These are phyloP conservation scores for Caenorhabditis sp. DNA, from an alignment of 2,888 invertebrate species.

Conservation along the genomic window DNA sequence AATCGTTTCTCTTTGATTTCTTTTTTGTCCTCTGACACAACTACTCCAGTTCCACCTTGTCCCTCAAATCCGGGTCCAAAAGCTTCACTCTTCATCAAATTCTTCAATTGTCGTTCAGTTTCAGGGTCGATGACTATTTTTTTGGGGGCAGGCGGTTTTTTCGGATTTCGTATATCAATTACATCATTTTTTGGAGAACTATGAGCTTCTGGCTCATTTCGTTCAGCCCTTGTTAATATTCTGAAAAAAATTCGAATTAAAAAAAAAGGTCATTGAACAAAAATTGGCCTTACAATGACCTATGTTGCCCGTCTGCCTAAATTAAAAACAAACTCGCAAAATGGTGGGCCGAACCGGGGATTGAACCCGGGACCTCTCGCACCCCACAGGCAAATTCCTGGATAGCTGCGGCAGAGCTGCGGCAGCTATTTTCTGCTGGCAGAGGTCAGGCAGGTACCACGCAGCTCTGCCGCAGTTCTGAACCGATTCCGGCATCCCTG, in stretches of 20 bases:
- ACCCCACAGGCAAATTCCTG: too few relatives aligned
- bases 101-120: constrained; percentile 14
- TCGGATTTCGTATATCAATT: not conserved
- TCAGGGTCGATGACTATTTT: constrained; percentile 11
- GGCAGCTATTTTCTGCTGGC: too few relatives aligned
- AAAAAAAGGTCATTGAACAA: too few relatives aligned
- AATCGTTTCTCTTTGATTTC: constrained; percentile 64
- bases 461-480: too few relatives aligned
- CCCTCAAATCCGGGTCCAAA: constrained; percentile 58
- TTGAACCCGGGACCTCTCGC: constrained; percentile 71
- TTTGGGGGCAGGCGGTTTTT: not conserved
- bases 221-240: constrained; percentile 27
- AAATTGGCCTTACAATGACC: too few relatives aligned
- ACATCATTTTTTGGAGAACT: not conserved
- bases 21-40: constrained; percentile 52
- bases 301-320: too few relatives aligned
- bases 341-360: constrained; percentile 54
- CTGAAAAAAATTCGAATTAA: constrained; percentile 1
- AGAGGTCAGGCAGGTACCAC: too few relatives aligned
- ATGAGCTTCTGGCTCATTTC: not conserved
- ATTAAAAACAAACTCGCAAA: constrained; percentile 5
- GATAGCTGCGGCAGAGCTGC: too few relatives aligned
- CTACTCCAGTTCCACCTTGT: constrained; percentile 63
- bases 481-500: too few relatives aligned
- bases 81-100: constrained; percentile 33